Evolutionary conservation across 2,797 vertebrate genomes (phyloP).

Genomic region (Chaunax sp.): DNA sequence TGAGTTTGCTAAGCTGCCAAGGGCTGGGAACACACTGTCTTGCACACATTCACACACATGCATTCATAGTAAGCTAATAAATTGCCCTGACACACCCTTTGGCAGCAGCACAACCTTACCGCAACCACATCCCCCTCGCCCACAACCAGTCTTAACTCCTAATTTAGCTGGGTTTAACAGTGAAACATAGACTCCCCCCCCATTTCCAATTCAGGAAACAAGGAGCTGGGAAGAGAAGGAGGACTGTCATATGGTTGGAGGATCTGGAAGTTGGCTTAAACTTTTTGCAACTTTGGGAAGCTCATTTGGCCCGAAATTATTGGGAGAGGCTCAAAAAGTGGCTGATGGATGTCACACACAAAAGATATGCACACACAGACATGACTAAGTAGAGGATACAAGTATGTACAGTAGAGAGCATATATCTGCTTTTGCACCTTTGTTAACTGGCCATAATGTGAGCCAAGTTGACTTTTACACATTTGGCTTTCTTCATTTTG

Average conservation of each 20-base stretch:
- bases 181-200: conserved; percentile 61
- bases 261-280: conserved; percentile 67
- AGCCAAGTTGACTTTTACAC: conserved; percentile 18
- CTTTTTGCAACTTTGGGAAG: conserved; percentile 55
- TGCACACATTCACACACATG: conserved; percentile 40
- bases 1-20: conserved; percentile 75
- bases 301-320: conserved; percentile 43
- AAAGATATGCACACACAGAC: background rate
- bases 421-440: conserved; percentile 19
- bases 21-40: conserved; percentile 64
- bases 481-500: conserved; percentile 41
- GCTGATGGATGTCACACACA: conserved; percentile 30
- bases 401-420: conserved; percentile 15
- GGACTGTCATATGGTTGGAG: conserved; percentile 26
- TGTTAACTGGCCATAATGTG: conserved; percentile 31
- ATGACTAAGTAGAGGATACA: conserved; percentile 12
- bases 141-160: conserved; percentile 70
- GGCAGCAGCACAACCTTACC: conserved; percentile 70
- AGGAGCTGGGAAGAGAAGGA: conserved; percentile 39
- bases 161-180: conserved; percentile 76
- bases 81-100: conserved; percentile 78
- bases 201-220: conserved; percentile 51
- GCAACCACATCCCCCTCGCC: conserved; percentile 76
- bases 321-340: conserved; percentile 38
- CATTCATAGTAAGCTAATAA: conserved; percentile 72